Percentiles rank a stretch among this genome's conserved stretches.
Evolutionary conservation across 2,113 vertebrate species (phyloP).

Genomic region (Tragelaphus imberbis): DNA sequence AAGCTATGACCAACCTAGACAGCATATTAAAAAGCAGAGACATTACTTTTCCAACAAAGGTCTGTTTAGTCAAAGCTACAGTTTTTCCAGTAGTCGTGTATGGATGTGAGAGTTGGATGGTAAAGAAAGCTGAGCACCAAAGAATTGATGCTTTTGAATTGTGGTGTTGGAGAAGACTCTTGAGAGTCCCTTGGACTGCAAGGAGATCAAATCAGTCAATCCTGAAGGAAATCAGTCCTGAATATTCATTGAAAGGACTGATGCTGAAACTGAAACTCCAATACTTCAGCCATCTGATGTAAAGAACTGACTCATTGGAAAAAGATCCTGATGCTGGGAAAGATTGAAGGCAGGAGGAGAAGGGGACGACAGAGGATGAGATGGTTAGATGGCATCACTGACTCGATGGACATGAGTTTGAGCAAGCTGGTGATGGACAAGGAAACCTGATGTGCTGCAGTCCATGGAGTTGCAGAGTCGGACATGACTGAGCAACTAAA

Average conservation of each 20-base stretch:
- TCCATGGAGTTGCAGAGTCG: fast-evolving
- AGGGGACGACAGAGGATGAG: not conserved
- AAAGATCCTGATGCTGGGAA: not conserved
- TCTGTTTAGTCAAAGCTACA: not conserved
- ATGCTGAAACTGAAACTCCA: not conserved
- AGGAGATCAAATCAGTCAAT: not conserved
- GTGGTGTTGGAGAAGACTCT: not conserved
- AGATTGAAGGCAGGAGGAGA: not conserved
- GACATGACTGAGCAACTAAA: not conserved
- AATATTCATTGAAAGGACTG: not conserved
- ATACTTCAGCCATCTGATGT: not conserved
- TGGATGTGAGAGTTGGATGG: not conserved
- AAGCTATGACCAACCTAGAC: not conserved
- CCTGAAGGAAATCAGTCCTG: not conserved
- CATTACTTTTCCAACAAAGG: not conserved
- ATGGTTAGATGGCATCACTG: not conserved
- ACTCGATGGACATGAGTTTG: not conserved
- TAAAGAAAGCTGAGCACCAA: not conserved
- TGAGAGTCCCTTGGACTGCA: not conserved
- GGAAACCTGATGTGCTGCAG: not conserved
- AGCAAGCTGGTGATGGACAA: not conserved
- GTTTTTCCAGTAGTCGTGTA: not conserved
- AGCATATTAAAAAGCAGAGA: not conserved
- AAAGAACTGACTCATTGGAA: not conserved
- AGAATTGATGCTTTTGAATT: not conserved